Evolutionary conservation across 2,888 invertebrate genomes (phyloP).

Genomic region (Drosophila nr. perissopoda): DNA sequence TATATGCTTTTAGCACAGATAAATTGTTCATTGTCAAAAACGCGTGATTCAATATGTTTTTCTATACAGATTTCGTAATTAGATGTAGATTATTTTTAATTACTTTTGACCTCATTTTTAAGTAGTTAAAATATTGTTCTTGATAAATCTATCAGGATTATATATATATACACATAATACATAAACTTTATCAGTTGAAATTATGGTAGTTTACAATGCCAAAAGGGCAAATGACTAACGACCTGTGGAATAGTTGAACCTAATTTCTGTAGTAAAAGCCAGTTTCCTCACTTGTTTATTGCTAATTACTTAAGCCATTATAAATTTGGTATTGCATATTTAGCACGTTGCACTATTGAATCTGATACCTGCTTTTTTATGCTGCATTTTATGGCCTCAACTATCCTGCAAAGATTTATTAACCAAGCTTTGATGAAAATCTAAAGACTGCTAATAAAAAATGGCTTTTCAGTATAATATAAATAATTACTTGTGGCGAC

Average conservation of each 20-base stretch:
- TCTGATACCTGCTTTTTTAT: too few species aligned
- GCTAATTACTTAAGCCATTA: slow-evolving; percentile 56
- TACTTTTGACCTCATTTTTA: background rate
- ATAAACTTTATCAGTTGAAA: background rate
- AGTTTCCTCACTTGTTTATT: slow-evolving; percentile 52
- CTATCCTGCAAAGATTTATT: background rate
- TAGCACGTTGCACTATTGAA: background rate
- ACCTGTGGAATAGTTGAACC: slow-evolving; percentile 38
- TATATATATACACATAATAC: too few species aligned
- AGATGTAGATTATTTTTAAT: background rate
- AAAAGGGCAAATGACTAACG: slow-evolving; percentile 44
- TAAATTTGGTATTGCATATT: background rate
- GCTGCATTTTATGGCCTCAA: background rate
- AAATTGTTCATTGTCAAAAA: background rate
- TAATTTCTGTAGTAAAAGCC: slow-evolving; percentile 32
- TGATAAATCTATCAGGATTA: background rate
- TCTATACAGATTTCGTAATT: background rate
- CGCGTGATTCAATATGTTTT: background rate
- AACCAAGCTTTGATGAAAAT: background rate
- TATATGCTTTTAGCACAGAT: background rate
- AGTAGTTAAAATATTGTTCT: background rate
- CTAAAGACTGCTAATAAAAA: background rate
- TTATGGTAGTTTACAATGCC: slow-evolving; percentile 14
- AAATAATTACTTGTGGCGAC: background rate
- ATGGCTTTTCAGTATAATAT: background rate